Base-by-base conservation (phyloP, 1,140 invertebrate species). In the Nasonia giraulti region DNA sequence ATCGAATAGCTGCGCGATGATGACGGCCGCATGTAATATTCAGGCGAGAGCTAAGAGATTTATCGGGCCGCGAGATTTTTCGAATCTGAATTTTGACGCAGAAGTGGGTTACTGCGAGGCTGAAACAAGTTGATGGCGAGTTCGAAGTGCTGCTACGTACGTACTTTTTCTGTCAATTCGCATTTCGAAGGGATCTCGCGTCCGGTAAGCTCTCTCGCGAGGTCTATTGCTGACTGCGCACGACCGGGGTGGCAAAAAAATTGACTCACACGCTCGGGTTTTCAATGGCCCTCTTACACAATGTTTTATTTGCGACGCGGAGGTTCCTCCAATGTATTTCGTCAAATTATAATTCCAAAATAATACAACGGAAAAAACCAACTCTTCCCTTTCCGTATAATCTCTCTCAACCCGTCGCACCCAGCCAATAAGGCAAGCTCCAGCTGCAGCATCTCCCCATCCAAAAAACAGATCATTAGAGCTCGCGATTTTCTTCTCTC, bases 381-480 rank as follows among this genome's bases (percentile, higher is more conserved):
- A 8, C 50, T 55, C 50, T 55, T 55, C 2, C 50, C 11, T 17
- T 17, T 55, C 17, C 47, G 27, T 27, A 50, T 50, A 55, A 55
- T 55, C 50, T 55, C 55, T 62, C 20, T n/a, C 55, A 55, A 2
- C 12, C 17, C 50, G 50, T 55, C 50, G 17, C 50, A 50, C 47
- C 47, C 10, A 2, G 8, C 47, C 47, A 5, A 14, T 12, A 50
- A 50, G 14, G 17, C 12, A 55, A 12, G 33, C 50, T 55, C 14
- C 12, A 17, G 5, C 50, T 17, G 5, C 50, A 55, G 50, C 50
- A 17, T 14, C 17, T 62, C 55, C 3, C 33, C 73, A 75, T 40
- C 6, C 4, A 44, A 33, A 75, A 75, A 40, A 40, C 37, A n/a
- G 73, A 75, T 75, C 73, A 44, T 75, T 75, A 75, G 37, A 75